phyloP scores from a whole-genome alignment of 2,888 invertebrate genomes.

The Eledona agricola region DNA sequence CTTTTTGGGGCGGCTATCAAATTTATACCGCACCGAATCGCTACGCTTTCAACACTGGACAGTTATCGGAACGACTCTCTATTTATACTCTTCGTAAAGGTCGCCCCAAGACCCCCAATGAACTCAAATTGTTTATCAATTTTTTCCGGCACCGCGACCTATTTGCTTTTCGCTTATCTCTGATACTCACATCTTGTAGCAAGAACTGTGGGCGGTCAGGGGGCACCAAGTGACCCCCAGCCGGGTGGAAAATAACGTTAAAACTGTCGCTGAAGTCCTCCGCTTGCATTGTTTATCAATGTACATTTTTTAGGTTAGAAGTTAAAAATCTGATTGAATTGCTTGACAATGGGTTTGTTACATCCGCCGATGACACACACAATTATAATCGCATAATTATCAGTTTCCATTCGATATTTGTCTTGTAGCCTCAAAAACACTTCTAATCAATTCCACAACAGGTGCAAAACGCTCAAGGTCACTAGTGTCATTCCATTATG shows the following conservation, averaged over 20 bases:
- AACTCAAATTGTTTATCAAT: conserved; percentile 15
- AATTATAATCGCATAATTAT: no score
- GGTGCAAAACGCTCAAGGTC: no score
- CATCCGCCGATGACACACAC: no score
- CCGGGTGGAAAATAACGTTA: conserved; percentile 30
- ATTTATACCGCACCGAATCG: no score
- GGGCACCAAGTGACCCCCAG: conserved; percentile 32
- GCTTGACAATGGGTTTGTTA: no score
- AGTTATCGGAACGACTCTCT: background rate
- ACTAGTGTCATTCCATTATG: no score
- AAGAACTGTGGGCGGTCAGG: conserved; percentile 23
- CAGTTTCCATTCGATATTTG: no score
- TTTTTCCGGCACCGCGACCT: conserved; percentile 24
- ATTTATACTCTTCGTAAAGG: conserved; percentile 18
- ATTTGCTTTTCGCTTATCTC: conserved; percentile 13
- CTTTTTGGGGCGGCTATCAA: no score
- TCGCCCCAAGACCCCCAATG: conserved; percentile 30
- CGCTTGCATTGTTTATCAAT: conserved; percentile 26
- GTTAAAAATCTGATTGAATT: background rate
- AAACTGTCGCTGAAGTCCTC: conserved; percentile 25
- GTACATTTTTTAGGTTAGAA: background rate
- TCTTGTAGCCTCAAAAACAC: no score
- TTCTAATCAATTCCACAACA: no score
- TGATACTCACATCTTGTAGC: conserved; percentile 35
- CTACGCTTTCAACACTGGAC: conserved; percentile 10